Conservation (phyloP, 1,140 invertebrate genomes). For the Bombus cullumanus region DNA sequence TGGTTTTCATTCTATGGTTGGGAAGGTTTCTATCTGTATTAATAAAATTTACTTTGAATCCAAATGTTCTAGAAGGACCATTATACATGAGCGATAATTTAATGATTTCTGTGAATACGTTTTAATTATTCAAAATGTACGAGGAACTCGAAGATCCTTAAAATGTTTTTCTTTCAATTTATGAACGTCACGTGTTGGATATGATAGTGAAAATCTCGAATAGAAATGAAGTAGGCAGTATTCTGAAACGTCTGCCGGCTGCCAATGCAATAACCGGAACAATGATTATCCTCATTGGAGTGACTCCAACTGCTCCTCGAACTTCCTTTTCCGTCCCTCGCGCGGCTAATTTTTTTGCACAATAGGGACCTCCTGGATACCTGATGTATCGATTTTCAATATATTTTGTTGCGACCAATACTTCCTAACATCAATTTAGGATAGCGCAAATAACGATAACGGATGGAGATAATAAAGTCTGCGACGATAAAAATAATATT, state of each 20-base stretch:
- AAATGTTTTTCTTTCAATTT: constrained; percentile 12
- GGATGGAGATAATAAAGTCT: neutral
- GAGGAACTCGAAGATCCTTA: neutral
- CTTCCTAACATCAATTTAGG: constrained; percentile 5
- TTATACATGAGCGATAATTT: neutral
- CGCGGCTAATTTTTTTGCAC: constrained; percentile 22
- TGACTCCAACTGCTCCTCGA: constrained; percentile 65
- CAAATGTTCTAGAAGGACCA: neutral
- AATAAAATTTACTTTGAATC: neutral
- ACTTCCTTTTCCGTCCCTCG: constrained; percentile 18
- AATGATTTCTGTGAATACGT: neutral
- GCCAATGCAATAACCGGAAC: constrained; percentile 71
- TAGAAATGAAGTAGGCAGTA: constrained; percentile 60
- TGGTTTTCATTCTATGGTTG: neutral
- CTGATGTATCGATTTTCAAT: constrained; percentile 42
- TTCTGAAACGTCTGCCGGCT: constrained; percentile 63
- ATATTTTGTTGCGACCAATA: constrained; percentile 19
- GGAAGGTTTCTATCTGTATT: neutral
- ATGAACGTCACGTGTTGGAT: neutral
- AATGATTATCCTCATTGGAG: constrained; percentile 73
- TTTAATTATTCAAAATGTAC: neutral
- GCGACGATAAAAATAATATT: neutral
- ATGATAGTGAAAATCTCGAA: constrained; percentile 67
- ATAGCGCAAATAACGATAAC: constrained; percentile 9
- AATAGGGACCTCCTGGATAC: constrained; percentile 28